Base-by-base conservation (phyloP, 1,140 invertebrate genomes). In the Lethrus apterus region DNA sequence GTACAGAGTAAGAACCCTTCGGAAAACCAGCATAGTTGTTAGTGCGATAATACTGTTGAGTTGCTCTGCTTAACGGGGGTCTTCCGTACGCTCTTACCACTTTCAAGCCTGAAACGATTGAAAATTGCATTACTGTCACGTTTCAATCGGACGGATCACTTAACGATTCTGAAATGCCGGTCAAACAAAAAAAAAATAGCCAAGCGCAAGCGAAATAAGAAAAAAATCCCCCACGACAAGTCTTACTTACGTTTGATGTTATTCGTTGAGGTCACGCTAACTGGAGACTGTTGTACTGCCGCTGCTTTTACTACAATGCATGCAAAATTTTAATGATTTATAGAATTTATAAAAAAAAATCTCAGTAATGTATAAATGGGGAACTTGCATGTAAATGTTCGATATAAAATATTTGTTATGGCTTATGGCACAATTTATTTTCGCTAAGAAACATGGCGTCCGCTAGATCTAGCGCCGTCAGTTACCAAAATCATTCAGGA, bases 1-100 rank as follows among this genome's bases (percentile, higher is more conserved):
- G 62, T n/a, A 58, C 40, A n/a, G 45, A 19, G 48, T 65, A 67
- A 3, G 63, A 63, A 17, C 65, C 63, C 34, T 62, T 62, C 5
- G 65, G 63, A 18, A 64, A 53, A 9, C 63, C 63, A 36, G 56
- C 52, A 49, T 62, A 54, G 50, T 53, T 61, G 36, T 48, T 52
- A 17, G 64, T 63, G 48, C 63, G 56, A 53, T 66, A 63, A 38
- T 49, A 48, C 21, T 24, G 3, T 8, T 21, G 14, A 14, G 17
- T 42, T n/a, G 13, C 17, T 29, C n/a, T 17, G 31, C 20, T 8
- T 11, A n/a, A 19, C 9, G 46, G 21, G 17, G 15, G 34, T 32
- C 33, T 26, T 33, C 19, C 8, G 41, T 15, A 44, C 38, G 40
- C 45, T 9, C 19, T 24, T 9, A 20, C 31, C 7, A 26, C 21